A percentile compares a stretch with the other conserved stretches of the same genome.
phyloP scores from a whole-genome alignment of 2,888 invertebrate genomes.

The Monoplex corrugatus region DNA sequence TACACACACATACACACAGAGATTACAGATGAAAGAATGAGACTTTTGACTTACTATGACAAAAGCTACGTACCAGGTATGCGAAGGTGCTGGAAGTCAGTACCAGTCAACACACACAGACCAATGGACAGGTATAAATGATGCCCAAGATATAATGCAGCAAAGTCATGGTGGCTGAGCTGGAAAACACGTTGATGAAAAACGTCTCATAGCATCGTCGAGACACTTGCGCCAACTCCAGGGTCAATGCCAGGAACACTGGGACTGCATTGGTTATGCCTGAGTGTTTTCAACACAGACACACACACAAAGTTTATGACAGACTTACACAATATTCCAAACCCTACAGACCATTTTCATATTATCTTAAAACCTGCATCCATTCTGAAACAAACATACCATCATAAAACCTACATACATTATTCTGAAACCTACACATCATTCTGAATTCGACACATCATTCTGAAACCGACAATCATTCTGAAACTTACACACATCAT shows the following conservation, averaged over 20 bases:
- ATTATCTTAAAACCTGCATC: too few species aligned
- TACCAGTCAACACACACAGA: conserved; percentile 51
- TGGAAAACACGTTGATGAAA: conserved; percentile 73
- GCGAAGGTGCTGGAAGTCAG: conserved; percentile 46
- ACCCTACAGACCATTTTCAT: too few species aligned
- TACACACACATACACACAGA: neutral
- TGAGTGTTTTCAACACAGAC: conserved; percentile 44
- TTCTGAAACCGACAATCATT: too few species aligned
- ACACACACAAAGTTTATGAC: neutral
- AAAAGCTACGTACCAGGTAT: conserved; percentile 40
- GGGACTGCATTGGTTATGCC: conserved; percentile 59
- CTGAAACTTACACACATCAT: too few species aligned
- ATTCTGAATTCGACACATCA: too few species aligned
- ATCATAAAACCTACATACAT: too few species aligned
- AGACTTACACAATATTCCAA: too few species aligned
- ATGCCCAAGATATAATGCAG: conserved; percentile 74
- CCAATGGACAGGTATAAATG: conserved; percentile 67
- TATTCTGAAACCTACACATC: too few species aligned
- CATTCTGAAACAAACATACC: too few species aligned
- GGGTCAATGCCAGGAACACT: conserved; percentile 62
- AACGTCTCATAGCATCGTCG: conserved; percentile 73
- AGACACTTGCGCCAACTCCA: conserved; percentile 66
- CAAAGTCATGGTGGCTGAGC: conserved; percentile 71
- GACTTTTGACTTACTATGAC: too few species aligned
- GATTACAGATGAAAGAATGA: neutral